Conservation (phyloP, 2,888 invertebrate species). For the Drosophila colorata region DNA sequence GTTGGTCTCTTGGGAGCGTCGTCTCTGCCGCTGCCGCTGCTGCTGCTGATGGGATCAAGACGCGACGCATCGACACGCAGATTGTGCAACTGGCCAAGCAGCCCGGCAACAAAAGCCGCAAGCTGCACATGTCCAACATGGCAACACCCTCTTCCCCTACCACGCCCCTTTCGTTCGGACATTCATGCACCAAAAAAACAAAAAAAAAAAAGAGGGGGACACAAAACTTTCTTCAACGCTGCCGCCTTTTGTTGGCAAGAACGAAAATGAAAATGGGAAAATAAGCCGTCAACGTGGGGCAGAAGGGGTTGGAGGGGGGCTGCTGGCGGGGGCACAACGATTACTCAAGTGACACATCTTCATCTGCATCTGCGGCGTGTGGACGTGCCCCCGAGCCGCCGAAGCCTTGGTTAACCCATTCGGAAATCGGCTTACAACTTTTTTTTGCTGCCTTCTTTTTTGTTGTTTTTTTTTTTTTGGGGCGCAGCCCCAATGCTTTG, state of each 20-base stretch:
- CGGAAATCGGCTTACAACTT: slow-evolving; percentile 27
- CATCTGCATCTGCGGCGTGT: slow-evolving; percentile 27
- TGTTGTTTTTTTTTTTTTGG: slow-evolving; percentile 2
- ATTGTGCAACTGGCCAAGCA: slow-evolving; percentile 67
- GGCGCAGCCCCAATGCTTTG: slow-evolving; percentile 55
- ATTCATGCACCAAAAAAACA: neutral
- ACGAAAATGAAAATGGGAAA: slow-evolving; percentile 51
- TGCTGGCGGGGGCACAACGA: slow-evolving; percentile 54
- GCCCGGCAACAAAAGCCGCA: slow-evolving; percentile 24
- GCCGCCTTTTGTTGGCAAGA: slow-evolving; percentile 40
- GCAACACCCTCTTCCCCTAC: slow-evolving; percentile 14
- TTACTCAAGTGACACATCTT: slow-evolving; percentile 74
- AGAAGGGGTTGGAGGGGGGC: neutral
- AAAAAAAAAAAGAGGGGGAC: slow-evolving; percentile 4
- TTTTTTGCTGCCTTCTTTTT: slow-evolving; percentile 1
- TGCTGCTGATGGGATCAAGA: slow-evolving; percentile 60
- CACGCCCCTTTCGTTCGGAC: neutral
- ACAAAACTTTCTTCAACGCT: slow-evolving; percentile 51
- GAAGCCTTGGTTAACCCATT: slow-evolving; percentile 22
- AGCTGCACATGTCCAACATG: neutral
- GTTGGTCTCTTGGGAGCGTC: slow-evolving; percentile 64
- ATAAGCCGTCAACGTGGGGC: slow-evolving; percentile 32
- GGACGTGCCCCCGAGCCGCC: slow-evolving; percentile 36
- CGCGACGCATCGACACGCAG: slow-evolving; percentile 71
- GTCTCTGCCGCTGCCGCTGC: slow-evolving; percentile 19